A percentile compares a stretch with the other conserved stretches of the same genome.
Evolutionary conservation across 2,797 vertebrate species (phyloP).

Genomic region (Myripristis murdjan): DNA sequence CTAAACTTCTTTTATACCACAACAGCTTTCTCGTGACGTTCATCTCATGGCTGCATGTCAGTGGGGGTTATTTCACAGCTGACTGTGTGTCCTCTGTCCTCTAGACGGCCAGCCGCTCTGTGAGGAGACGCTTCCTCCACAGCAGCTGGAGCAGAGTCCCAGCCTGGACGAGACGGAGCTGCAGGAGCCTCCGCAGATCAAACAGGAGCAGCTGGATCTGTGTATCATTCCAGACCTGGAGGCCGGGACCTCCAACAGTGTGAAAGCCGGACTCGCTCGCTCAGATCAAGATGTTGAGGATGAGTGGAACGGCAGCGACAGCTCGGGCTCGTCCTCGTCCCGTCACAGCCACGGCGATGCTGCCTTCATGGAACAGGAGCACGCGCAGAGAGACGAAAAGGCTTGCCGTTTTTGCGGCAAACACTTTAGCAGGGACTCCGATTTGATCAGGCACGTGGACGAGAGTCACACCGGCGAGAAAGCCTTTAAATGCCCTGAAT

Average conservation of each 20-base stretch:
- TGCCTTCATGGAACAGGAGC: background rate
- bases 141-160: too few relatives aligned
- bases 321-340: background rate
- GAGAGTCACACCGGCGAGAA: slow-evolving; percentile 23
- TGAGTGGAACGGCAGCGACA: background rate
- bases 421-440: slow-evolving; percentile 17
- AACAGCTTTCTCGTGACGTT: too few relatives aligned
- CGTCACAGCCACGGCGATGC: background rate
- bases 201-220: background rate
- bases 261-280: background rate
- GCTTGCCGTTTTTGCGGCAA: slow-evolving; percentile 41
- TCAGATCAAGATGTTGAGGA: background rate
- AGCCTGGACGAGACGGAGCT: too few relatives aligned
- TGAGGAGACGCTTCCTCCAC: too few relatives aligned
- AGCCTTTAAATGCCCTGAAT: slow-evolving; percentile 46
- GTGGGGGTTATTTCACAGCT: too few relatives aligned
- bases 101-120: too few relatives aligned
- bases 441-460: slow-evolving; percentile 41
- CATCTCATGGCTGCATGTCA: too few relatives aligned
- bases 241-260: background rate
- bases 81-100: too few relatives aligned
- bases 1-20: too few relatives aligned
- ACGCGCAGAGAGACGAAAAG: background rate
- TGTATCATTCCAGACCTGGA: background rate
- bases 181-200: too few relatives aligned